Base-by-base conservation (phyloP, 2,113 vertebrate genomes). In the Microtus pennsylvanicus region DNA sequence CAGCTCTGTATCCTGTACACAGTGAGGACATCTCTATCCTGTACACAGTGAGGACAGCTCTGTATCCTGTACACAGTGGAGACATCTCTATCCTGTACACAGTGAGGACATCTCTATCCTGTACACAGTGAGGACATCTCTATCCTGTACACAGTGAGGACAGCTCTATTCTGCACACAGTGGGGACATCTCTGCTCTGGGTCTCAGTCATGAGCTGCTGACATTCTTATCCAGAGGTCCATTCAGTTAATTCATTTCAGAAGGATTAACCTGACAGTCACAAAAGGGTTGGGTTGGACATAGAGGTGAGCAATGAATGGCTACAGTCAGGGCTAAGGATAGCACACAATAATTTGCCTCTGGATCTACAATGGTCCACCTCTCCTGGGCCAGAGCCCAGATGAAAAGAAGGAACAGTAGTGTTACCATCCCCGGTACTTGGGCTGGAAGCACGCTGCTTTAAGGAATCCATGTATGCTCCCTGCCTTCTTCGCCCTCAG, bases 381-480 rank as follows among this genome's bases (percentile, higher is more conserved):
- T 72, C 86, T 55, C 67, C 17, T 17, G 3, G 2, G 35, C 5
- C 47, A 80, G 26, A 35, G 38, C 14, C 26, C 78, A 85, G 70
- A 42, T 3, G 50, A 28, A 14, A 30, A 47, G 35, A 5, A n/a
- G 12, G 30, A 58, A 58, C 0, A 10, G 5, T 8, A 45, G 69
- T 6, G 22, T 24, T 77, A 26, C n/a, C 12, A 12, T 30, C 2
- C 22, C 24, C 3, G 0, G 70, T 11, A 17, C 24, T 5, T 5
- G 52, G 35, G 11, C 16, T 19, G 22, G 11, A 19, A 1, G 42
- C 28, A 35, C 5, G 9, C 50, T 65, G 16, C n/a, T 38, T 33
- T 21, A 65, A 30, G 22, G 7, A 52, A 35, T 4, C 26, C 0
- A 1, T 16, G 28, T 12, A 2, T 1, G 5, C 2, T 33, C 21